These are phyloP conservation scores for Pseudomyrmex flavicornis DNA, from an alignment of 1,140 invertebrate species.

Conservation along the genomic window DNA sequence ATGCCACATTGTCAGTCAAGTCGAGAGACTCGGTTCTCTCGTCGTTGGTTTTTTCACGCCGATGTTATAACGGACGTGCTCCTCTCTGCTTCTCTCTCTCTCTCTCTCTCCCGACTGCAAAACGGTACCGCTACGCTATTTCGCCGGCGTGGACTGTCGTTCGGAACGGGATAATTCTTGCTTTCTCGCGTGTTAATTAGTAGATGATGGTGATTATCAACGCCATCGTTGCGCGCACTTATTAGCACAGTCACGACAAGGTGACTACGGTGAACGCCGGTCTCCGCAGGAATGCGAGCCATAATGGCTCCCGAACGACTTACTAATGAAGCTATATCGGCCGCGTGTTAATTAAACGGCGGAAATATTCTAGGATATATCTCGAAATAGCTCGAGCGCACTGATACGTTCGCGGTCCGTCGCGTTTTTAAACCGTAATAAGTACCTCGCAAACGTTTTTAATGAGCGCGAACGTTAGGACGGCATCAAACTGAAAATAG, in stretches of 20 bases:
- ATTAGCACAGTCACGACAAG: slow-evolving; percentile 50
- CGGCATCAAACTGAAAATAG: neutral
- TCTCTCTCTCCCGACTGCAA: neutral
- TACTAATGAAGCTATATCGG: slow-evolving; percentile 47
- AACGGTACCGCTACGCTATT: neutral
- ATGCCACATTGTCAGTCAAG: neutral
- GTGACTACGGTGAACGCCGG: slow-evolving; percentile 12
- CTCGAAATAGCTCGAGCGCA: slow-evolving; percentile 13
- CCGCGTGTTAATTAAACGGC: slow-evolving; percentile 34
- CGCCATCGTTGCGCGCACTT: slow-evolving; percentile 41
- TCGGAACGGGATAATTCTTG: slow-evolving; percentile 34
- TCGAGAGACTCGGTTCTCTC: neutral
- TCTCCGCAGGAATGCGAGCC: slow-evolving; percentile 31
- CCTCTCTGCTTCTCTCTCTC: neutral
- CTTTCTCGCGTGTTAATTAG: slow-evolving; percentile 46
- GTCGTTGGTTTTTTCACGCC: neutral
- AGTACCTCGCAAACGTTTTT: neutral
- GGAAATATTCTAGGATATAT: slow-evolving; percentile 19
- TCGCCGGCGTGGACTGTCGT: neutral
- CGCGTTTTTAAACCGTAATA: neutral
- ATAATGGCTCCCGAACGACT: slow-evolving; percentile 17
- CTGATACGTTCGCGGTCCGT: neutral
- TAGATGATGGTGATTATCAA: slow-evolving; percentile 44
- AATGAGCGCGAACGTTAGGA: slow-evolving; percentile 11
- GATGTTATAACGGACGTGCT: neutral